Conservation (phyloP, 2,888 invertebrate genomes). For the Tenthredo scrophulariae region DNA sequence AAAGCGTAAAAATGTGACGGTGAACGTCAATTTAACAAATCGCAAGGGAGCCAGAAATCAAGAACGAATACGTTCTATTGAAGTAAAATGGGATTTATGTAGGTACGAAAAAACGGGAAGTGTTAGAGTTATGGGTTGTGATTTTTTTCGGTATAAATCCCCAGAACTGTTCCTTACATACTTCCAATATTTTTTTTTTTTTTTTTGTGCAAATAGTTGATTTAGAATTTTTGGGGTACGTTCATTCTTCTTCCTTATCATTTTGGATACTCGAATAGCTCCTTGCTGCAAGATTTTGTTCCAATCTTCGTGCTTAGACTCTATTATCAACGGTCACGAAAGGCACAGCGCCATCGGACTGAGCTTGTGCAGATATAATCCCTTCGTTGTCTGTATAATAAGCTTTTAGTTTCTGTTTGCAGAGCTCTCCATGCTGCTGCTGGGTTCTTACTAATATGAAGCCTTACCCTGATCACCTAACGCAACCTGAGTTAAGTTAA, state of each 20-base stretch:
- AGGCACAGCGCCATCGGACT: background rate
- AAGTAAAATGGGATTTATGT: conserved; percentile 31
- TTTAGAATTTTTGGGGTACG: background rate
- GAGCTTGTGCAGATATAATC: conserved; percentile 27
- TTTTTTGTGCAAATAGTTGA: background rate
- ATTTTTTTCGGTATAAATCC: conserved; percentile 33
- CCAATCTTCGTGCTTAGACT: conserved; percentile 2
- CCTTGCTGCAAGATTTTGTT: background rate
- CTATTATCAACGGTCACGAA: conserved; percentile 34
- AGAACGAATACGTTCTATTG: conserved; percentile 25
- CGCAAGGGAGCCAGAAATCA: conserved; percentile 29
- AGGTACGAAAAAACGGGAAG: conserved; percentile 8
- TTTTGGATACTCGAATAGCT: background rate
- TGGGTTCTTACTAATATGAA: conserved; percentile 36
- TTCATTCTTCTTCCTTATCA: background rate
- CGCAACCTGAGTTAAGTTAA: conserved; percentile 37
- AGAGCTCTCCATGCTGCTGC: conserved; percentile 19
- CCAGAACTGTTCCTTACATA: background rate
- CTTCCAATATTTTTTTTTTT: background rate
- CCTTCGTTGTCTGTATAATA: conserved; percentile 32
- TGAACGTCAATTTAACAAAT: conserved; percentile 42
- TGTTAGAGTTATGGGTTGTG: conserved; percentile 34
- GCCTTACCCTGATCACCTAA: conserved; percentile 35
- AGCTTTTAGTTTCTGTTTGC: conserved; percentile 49
- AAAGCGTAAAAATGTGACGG: conserved; percentile 32